phyloP scores from a whole-genome alignment of 2,888 invertebrate genomes.

The Heliconius erato region DNA sequence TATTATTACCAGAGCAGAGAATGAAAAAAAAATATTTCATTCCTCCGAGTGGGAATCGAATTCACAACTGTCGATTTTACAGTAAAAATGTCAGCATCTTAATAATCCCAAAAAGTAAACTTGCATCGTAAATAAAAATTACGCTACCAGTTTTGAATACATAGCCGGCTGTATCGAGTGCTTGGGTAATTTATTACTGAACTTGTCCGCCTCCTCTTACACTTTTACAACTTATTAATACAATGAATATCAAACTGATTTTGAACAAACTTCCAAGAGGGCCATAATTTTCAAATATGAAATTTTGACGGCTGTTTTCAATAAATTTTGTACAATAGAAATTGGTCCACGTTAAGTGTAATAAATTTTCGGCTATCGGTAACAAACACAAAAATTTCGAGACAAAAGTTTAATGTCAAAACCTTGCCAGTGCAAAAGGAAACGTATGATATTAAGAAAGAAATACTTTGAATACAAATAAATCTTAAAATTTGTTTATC shows the following conservation, averaged over 20 bases:
- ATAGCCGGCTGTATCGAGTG: slow-evolving; percentile 33
- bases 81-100: background rate
- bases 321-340: background rate
- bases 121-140: slow-evolving; percentile 40
- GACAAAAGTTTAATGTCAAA: background rate
- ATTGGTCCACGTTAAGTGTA: background rate
- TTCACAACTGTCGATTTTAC: background rate
- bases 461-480: too few relatives aligned
- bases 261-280: slow-evolving; percentile 24
- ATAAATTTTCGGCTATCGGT: background rate
- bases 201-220: slow-evolving; percentile 32
- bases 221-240: slow-evolving; percentile 22
- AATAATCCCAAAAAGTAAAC: slow-evolving; percentile 21
- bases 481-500: too few relatives aligned
- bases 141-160: slow-evolving; percentile 30
- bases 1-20: too few relatives aligned
- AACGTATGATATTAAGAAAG: background rate
- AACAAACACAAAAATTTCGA: background rate
- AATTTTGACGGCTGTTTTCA: slow-evolving; percentile 28
- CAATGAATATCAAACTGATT: slow-evolving; percentile 20
- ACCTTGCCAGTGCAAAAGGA: background rate
- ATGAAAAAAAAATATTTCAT: background rate
- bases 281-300: slow-evolving; percentile 25
- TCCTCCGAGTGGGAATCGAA: background rate
- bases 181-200: slow-evolving; percentile 40